These are phyloP conservation scores for Enteromius mattozi DNA, from an alignment of 2,797 vertebrate species.

Conservation along the genomic window DNA sequence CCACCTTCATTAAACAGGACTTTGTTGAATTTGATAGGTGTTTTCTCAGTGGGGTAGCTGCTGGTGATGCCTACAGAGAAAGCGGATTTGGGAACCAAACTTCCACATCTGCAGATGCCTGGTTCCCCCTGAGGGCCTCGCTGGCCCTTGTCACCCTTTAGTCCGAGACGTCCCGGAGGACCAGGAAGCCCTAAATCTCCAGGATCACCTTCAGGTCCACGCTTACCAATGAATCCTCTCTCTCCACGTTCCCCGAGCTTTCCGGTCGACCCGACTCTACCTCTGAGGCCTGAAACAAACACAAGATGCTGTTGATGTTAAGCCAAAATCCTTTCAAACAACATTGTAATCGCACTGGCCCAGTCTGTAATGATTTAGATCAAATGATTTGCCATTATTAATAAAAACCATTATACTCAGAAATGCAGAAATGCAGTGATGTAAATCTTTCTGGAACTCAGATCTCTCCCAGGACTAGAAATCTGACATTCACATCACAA, in stretches of 20 bases:
- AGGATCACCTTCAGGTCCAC: constrained; percentile 83
- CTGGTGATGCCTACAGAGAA: constrained; percentile 97
- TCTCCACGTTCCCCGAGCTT: constrained; percentile 88
- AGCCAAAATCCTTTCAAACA: background rate
- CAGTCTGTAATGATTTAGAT: background rate
- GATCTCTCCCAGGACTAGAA: background rate
- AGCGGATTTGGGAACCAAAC: constrained; percentile 90
- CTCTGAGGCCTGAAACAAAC: constrained; percentile 86
- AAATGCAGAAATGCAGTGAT: background rate
- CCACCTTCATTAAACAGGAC: constrained; percentile 92
- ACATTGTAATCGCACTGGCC: background rate
- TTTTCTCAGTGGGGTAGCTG: constrained; percentile 91
- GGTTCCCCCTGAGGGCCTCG: constrained; percentile 82
- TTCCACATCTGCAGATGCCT: constrained; percentile 90
- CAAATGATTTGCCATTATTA: background rate
- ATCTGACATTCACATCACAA: background rate
- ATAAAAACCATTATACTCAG: background rate
- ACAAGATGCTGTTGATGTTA: background rate
- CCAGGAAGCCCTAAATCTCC: constrained; percentile 85
- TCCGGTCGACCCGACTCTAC: constrained; percentile 88
- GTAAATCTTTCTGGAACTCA: background rate
- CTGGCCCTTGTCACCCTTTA: constrained; percentile 87
- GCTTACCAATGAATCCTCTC: constrained; percentile 89
- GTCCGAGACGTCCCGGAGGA: constrained; percentile 78
- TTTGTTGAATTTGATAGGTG: constrained; percentile 95